phyloP scores from a whole-genome alignment of 2,797 vertebrate genomes.

The Tinamus major region DNA sequence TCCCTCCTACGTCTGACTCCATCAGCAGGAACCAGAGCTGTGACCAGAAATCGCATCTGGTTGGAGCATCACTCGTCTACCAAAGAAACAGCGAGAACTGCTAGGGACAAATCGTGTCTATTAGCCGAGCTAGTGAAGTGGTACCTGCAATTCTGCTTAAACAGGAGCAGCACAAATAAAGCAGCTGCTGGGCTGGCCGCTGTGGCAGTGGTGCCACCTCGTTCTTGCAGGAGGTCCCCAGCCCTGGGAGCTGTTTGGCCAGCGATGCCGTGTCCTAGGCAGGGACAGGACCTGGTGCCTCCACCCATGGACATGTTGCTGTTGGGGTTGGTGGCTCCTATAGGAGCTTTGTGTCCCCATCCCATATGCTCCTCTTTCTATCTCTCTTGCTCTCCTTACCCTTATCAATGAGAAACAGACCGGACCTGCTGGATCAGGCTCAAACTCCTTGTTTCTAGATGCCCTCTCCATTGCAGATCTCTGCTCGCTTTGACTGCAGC shows the following conservation, averaged over 20 bases:
- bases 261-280: background rate
- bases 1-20: background rate
- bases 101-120: background rate
- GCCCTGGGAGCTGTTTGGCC: background rate
- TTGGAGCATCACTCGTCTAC: background rate
- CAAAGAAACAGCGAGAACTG: background rate
- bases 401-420: background rate
- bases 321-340: background rate
- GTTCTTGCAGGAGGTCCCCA: background rate
- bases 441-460: background rate
- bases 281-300: background rate
- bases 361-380: fast-evolving
- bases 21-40: background rate
- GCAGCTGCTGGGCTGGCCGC: background rate
- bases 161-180: background rate
- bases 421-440: background rate
- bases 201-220: background rate
- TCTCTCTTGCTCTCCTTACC: background rate
- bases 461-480: background rate
- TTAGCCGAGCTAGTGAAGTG: slow-evolving; percentile 24
- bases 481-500: background rate
- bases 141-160: background rate
- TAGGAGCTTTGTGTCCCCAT: background rate
- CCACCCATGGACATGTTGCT: background rate
- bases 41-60: background rate